phyloP scores from a whole-genome alignment of 2,797 vertebrate genomes.

The Menidia menidia region DNA sequence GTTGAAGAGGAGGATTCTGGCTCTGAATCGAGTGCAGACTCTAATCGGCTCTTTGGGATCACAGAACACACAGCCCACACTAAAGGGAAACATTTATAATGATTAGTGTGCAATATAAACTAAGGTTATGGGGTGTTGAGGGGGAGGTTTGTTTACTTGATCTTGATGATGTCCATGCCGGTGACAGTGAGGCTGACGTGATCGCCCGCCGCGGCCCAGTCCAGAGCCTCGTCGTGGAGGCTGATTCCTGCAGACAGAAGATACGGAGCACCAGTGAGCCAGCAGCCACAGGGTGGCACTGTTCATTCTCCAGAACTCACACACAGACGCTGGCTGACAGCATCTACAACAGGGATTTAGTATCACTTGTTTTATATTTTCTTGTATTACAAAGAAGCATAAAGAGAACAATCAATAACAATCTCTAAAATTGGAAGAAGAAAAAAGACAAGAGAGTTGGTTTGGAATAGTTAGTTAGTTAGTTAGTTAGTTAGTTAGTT shows the following conservation, averaged over 20 bases:
- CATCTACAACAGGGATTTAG: background rate
- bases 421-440: no score
- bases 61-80: slow-evolving; percentile 95
- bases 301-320: background rate
- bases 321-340: background rate
- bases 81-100: slow-evolving; percentile 57
- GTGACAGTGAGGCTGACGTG: slow-evolving; percentile 97
- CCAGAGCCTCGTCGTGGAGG: slow-evolving; percentile 92
- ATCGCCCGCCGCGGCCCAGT: slow-evolving; percentile 98
- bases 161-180: slow-evolving; percentile 99
- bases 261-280: background rate
- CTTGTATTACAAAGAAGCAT: no score
- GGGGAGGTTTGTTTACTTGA: slow-evolving; percentile 87
- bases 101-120: background rate
- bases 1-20: slow-evolving; percentile 95
- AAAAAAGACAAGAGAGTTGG: no score
- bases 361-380: background rate
- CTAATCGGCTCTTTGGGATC: slow-evolving; percentile 92
- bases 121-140: background rate
- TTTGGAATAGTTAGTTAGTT: no score
- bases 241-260: slow-evolving; percentile 88
- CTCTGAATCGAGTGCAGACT: slow-evolving; percentile 92
- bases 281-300: slow-evolving; percentile 67
- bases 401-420: no score
- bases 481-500: no score